These are phyloP conservation scores for Nesoenas mayeri DNA, from an alignment of 2,113 vertebrate genomes.

Conservation along the genomic window DNA sequence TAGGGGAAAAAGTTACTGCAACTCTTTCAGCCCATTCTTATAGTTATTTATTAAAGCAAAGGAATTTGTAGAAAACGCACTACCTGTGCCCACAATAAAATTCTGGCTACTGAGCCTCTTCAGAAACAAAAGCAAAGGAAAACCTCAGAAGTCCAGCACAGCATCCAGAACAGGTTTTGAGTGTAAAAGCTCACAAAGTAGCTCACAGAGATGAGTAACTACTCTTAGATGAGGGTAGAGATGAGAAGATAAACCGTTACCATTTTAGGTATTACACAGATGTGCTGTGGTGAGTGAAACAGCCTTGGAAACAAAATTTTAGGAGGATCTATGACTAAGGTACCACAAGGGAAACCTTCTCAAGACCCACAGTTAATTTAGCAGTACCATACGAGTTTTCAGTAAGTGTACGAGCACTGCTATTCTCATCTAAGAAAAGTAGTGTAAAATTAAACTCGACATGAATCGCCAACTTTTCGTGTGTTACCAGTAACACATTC, in stretches of 20 bases:
- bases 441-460: neutral
- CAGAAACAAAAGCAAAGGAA: neutral
- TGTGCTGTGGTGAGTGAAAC: neutral
- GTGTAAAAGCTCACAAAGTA: neutral
- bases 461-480: neutral
- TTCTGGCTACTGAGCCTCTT: neutral
- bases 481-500: neutral
- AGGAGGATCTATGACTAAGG: neutral
- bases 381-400: neutral
- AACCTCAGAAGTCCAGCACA: neutral
- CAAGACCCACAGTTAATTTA: neutral
- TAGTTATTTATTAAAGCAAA: neutral
- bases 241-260: neutral
- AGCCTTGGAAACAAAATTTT: neutral
- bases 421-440: neutral
- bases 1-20: neutral
- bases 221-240: neutral
- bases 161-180: neutral
- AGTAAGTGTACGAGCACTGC: fast-evolving
- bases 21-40: neutral
- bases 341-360: neutral
- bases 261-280: neutral
- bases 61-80: neutral
- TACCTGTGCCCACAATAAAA: neutral
- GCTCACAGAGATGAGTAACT: neutral